These are phyloP conservation scores for Ellobius talpinus DNA, from an alignment of 2,113 vertebrate genomes.

Conservation along the genomic window DNA sequence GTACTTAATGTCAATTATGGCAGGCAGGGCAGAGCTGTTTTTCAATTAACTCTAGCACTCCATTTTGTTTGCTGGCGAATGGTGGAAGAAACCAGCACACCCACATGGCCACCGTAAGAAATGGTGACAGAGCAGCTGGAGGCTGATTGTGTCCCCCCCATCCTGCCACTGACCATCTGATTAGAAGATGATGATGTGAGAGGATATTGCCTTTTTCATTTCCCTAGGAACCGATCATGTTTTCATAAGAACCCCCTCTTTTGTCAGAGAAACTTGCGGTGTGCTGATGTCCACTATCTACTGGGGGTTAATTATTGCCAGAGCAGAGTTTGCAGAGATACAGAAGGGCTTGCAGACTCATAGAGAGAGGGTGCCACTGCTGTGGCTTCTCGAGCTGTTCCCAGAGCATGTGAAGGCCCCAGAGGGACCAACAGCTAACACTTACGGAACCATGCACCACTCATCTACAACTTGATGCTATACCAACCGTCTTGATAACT, in stretches of 20 bases:
- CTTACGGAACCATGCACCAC: neutral
- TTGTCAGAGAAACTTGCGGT: neutral
- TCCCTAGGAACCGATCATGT: neutral
- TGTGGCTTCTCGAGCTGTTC: neutral
- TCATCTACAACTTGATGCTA: neutral
- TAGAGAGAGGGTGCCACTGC: neutral
- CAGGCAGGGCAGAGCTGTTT: conserved; percentile 77
- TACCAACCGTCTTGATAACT: neutral
- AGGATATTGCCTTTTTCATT: neutral
- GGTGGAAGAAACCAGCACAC: neutral
- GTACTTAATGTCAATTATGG: conserved; percentile 84
- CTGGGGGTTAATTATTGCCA: neutral
- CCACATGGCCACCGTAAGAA: neutral
- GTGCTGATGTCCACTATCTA: neutral
- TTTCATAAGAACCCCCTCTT: conserved; percentile 3
- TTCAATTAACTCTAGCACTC: conserved; percentile 80
- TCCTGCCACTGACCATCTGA: neutral
- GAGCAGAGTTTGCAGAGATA: neutral
- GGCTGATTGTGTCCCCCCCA: neutral
- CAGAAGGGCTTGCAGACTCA: neutral
- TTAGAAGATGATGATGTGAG: neutral
- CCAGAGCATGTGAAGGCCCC: neutral
- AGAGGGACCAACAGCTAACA: neutral
- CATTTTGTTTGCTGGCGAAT: conserved; percentile 77
- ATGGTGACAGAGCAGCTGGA: neutral